These are phyloP conservation scores for Siniperca knerii DNA, from an alignment of 2,113 vertebrate genomes.

Conservation along the genomic window DNA sequence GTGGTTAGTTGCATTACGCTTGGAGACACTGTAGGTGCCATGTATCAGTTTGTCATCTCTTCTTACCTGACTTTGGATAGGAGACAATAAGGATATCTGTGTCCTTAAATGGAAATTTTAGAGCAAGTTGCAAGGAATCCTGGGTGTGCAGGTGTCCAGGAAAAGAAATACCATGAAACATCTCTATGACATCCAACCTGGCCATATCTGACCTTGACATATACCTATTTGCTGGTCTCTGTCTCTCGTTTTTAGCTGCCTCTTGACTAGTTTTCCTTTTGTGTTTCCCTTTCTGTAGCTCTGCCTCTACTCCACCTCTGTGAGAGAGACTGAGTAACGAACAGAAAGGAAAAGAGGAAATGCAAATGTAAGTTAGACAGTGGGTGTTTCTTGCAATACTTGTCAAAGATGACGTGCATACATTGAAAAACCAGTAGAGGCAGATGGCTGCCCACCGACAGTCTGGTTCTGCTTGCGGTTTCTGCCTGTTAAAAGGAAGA, in stretches of 20 bases:
- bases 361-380: background rate
- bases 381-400: background rate
- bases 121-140: slow-evolving; percentile 83
- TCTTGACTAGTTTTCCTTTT: background rate
- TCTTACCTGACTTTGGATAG: slow-evolving; percentile 91
- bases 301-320: background rate
- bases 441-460: no score
- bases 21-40: background rate
- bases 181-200: slow-evolving; percentile 84
- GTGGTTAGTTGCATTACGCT: background rate
- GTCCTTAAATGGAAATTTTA: slow-evolving; percentile 83
- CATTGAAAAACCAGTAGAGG: no score
- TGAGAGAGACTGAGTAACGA: background rate
- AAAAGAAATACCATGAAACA: slow-evolving; percentile 80
- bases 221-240: background rate
- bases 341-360: slow-evolving; percentile 1
- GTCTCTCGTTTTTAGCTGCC: background rate
- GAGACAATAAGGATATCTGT: slow-evolving; percentile 86
- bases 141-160: slow-evolving; percentile 88
- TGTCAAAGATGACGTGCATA: background rate
- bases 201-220: slow-evolving; percentile 73
- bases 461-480: no score
- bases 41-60: background rate
- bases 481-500: no score
- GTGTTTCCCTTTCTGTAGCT: background rate